These are phyloP conservation scores for Cataglyphis cursor DNA, from an alignment of 2,888 invertebrate species.

Conservation along the genomic window DNA sequence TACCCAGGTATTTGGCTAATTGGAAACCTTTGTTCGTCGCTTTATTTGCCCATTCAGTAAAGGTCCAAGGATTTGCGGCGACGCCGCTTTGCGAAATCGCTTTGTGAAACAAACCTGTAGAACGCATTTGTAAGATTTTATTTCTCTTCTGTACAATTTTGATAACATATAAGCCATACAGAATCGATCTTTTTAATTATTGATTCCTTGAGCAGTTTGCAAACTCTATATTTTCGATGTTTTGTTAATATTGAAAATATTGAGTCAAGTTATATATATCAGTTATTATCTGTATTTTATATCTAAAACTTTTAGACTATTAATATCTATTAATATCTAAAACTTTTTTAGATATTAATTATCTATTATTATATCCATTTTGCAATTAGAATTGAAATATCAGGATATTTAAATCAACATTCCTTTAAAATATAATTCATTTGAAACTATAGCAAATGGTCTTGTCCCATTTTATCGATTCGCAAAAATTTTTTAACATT, in stretches of 20 bases:
- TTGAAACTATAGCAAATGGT: neutral
- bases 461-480: neutral
- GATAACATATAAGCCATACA: neutral
- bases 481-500: neutral
- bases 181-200: neutral
- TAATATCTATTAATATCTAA: too few relatives aligned
- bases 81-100: constrained; percentile 82
- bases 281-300: too few relatives aligned
- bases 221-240: neutral
- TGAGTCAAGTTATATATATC: neutral
- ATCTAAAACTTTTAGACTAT: too few relatives aligned
- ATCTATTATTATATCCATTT: too few relatives aligned
- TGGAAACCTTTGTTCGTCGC: constrained; percentile 66
- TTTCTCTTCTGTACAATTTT: neutral
- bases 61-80: constrained; percentile 75
- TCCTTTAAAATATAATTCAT: neutral
- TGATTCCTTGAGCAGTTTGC: neutral
- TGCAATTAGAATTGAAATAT: neutral
- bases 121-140: neutral
- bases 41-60: constrained; percentile 32
- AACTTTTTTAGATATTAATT: too few relatives aligned
- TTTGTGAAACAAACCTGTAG: constrained; percentile 82
- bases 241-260: neutral
- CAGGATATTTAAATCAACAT: neutral
- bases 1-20: constrained; percentile 75